A percentile compares a stretch with the other conserved stretches of the same genome.
These are phyloP conservation scores for Cyanoramphus novaezelandiae DNA, from an alignment of 2,113 vertebrate species.

Conservation along the genomic window DNA sequence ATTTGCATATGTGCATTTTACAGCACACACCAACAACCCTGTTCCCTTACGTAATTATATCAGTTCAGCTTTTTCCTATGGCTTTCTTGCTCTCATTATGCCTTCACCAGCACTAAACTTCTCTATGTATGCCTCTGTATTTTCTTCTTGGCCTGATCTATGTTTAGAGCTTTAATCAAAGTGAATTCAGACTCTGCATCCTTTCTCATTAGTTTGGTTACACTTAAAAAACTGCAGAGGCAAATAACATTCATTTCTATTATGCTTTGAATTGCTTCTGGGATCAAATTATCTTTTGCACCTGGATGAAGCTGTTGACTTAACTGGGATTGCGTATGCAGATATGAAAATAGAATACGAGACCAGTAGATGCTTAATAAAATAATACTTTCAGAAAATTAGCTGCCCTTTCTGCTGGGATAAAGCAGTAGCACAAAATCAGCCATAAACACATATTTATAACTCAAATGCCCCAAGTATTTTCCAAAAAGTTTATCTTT, in stretches of 20 bases:
- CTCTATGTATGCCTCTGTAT: background rate
- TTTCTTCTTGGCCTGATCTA: background rate
- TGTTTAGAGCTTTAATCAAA: slow-evolving; percentile 29
- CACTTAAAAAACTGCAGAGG: background rate
- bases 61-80: background rate
- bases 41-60: background rate
- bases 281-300: slow-evolving; percentile 11
- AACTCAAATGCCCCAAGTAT: background rate
- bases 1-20: background rate
- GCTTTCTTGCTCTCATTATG: background rate
- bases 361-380: background rate
- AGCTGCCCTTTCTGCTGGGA: background rate
- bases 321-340: background rate
- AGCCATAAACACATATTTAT: background rate
- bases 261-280: background rate
- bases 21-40: background rate
- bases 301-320: background rate
- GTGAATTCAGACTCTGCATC: background rate
- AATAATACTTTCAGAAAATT: background rate
- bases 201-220: background rate
- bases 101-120: background rate
- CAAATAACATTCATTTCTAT: background rate
- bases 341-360: background rate
- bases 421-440: background rate
- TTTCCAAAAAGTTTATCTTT: background rate